Evolutionary conservation across 2,113 vertebrate genomes (phyloP).

Genomic region (Brachirus orientalis): DNA sequence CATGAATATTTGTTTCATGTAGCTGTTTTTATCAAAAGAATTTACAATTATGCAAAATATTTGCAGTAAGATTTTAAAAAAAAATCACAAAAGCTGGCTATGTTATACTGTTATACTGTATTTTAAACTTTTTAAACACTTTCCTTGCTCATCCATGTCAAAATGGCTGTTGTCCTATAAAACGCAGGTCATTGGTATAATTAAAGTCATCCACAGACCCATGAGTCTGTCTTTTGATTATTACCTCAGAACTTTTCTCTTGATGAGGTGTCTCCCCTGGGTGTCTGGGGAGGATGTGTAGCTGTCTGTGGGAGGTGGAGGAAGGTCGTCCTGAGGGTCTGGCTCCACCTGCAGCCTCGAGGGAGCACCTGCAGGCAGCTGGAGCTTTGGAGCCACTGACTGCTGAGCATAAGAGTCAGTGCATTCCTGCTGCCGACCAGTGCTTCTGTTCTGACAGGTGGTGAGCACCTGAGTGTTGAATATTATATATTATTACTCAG

Average conservation of each 20-base stretch:
- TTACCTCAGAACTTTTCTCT: slow-evolving; percentile 82
- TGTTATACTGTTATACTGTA: too few species aligned
- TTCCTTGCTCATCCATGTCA: too few species aligned
- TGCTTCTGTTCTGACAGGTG: slow-evolving; percentile 39
- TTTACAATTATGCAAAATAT: too few species aligned
- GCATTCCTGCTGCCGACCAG: background rate
- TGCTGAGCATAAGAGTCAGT: slow-evolving; percentile 70
- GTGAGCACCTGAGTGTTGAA: slow-evolving; percentile 42
- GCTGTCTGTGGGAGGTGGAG: slow-evolving; percentile 21
- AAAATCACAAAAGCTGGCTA: too few species aligned
- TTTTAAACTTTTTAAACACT: too few species aligned
- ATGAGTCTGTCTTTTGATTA: background rate
- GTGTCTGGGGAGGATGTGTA: slow-evolving; percentile 36
- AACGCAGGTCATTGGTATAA: too few species aligned
- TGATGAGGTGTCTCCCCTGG: slow-evolving; percentile 59
- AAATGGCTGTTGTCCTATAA: too few species aligned
- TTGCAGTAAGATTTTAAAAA: too few species aligned
- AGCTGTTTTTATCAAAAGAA: too few species aligned
- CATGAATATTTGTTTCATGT: too few species aligned
- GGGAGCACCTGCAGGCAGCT: slow-evolving; percentile 50
- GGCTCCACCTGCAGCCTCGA: slow-evolving; percentile 50
- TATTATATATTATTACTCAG: too few species aligned
- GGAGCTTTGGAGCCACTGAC: slow-evolving; percentile 58
- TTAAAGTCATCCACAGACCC: too few species aligned
- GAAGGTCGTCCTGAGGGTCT: slow-evolving; percentile 18